A percentile compares a stretch with the other conserved stretches of the same genome.
These are phyloP conservation scores for Caiman crocodilus DNA, from an alignment of 2,797 vertebrate genomes.

Conservation along the genomic window DNA sequence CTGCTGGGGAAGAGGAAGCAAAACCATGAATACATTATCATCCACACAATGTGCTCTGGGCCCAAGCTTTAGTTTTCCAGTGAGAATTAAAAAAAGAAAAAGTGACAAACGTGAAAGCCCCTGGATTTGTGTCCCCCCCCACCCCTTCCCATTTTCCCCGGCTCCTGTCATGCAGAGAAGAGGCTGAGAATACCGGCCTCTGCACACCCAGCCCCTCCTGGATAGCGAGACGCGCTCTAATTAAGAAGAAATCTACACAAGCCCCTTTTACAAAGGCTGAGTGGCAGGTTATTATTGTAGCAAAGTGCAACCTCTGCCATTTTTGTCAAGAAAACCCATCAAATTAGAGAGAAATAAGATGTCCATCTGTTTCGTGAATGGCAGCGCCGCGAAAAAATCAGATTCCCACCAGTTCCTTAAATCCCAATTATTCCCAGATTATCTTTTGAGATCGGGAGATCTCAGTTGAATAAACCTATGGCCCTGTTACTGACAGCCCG, in stretches of 20 bases:
- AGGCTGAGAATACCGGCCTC: background rate
- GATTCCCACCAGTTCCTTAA: conserved; percentile 90
- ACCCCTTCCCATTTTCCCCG: background rate
- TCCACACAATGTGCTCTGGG: background rate
- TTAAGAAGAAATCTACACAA: conserved; percentile 71
- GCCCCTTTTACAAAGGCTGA: conserved; percentile 75
- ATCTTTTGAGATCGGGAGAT: conserved; percentile 92
- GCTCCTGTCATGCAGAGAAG: conserved; percentile 42
- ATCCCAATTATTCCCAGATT: conserved; percentile 97
- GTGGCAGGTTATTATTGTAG: conserved; percentile 85
- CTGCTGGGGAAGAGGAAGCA: conserved; percentile 47
- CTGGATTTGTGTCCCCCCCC: background rate
- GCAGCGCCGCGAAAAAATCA: conserved; percentile 83
- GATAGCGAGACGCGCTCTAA: conserved; percentile 50
- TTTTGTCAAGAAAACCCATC: conserved; percentile 75
- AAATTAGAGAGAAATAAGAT: conserved; percentile 86
- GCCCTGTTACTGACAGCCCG: conserved; percentile 90
- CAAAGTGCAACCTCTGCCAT: conserved; percentile 79
- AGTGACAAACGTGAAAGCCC: background rate
- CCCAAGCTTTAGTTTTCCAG: conserved; percentile 34
- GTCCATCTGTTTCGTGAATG: conserved; percentile 88
- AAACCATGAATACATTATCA: conserved; percentile 69
- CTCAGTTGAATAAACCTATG: conserved; percentile 91
- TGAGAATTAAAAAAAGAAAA: background rate
- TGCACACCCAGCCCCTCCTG: background rate